Percentiles rank a stretch among this genome's conserved stretches.
Evolutionary conservation across 2,888 invertebrate genomes (phyloP).

Genomic region (Epinotia ramella): DNA sequence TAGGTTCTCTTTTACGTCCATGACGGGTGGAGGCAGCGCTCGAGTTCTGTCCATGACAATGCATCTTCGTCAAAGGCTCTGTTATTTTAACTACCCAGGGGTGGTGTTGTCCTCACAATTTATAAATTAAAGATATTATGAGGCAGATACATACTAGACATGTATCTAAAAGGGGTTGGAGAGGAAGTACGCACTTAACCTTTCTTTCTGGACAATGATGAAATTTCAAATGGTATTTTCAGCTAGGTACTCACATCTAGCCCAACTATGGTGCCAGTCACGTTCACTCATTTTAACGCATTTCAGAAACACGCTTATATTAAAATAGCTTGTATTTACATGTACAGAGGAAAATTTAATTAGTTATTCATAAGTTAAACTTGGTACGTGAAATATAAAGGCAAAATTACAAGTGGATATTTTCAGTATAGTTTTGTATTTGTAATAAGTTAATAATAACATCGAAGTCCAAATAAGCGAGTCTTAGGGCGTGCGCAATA

Average conservation of each 20-base stretch:
- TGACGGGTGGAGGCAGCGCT: constrained; percentile 65
- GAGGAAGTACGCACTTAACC: neutral
- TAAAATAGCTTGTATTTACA: neutral
- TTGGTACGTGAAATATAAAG: neutral
- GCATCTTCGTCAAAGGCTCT: constrained; percentile 69
- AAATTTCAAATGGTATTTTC: neutral
- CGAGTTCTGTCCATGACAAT: constrained; percentile 73
- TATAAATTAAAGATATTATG: constrained; percentile 37
- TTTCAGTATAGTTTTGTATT: no score
- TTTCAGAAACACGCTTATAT: neutral
- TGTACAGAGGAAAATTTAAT: no score
- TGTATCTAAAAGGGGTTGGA: constrained; percentile 10
- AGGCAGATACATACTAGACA: neutral
- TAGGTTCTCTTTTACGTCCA: constrained; percentile 69
- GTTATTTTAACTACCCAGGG: constrained; percentile 57
- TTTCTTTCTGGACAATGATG: neutral
- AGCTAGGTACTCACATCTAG: neutral
- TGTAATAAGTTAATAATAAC: neutral
- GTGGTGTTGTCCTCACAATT: constrained; percentile 37
- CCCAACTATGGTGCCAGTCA: neutral
- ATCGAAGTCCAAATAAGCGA: neutral
- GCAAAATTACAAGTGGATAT: neutral
- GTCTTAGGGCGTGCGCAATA: neutral
- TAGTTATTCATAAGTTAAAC: no score
- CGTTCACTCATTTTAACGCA: neutral